These are phyloP conservation scores for Siderastrea radians DNA, from an alignment of 92 coral and sea anemone genomes.

Conservation along the genomic window DNA sequence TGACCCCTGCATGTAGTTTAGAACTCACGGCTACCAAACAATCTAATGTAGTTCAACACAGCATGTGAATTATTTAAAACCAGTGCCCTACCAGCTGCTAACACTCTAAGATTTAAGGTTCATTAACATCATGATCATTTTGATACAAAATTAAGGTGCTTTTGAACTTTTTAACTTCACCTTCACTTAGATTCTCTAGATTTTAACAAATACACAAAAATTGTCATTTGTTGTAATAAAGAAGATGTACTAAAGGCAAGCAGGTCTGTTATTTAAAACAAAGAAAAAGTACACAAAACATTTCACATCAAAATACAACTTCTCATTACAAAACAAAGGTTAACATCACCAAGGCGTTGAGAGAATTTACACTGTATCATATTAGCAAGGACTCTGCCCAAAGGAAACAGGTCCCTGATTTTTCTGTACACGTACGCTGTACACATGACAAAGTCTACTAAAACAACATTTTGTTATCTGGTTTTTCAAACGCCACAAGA, in stretches of 20 bases:
- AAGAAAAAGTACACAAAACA: neutral
- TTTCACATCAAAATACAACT: neutral
- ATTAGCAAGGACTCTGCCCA: neutral
- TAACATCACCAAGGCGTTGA: neutral
- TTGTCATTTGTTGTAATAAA: too few species aligned
- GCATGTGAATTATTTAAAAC: constrained; percentile 32
- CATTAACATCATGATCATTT: constrained; percentile 15
- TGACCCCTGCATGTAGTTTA: constrained; percentile 55
- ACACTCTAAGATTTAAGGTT: constrained; percentile 48
- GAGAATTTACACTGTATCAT: constrained; percentile 1
- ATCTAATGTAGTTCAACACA: constrained; percentile 41
- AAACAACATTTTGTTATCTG: too few species aligned
- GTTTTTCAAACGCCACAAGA: too few species aligned
- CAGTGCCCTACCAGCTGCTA: constrained; percentile 55
- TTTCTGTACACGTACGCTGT: too few species aligned
- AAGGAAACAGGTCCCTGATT: neutral
- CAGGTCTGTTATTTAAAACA: neutral
- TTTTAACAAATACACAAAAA: neutral
- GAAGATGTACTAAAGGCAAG: neutral
- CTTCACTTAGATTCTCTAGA: neutral
- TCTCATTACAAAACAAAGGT: constrained; percentile 9
- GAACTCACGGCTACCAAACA: constrained; percentile 21
- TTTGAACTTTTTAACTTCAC: neutral
- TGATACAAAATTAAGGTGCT: neutral
- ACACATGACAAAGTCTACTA: too few species aligned